A percentile compares a stretch with the other conserved stretches of the same genome.
Evolutionary conservation across 2,113 vertebrate genomes (phyloP).

Genomic region (Campylorhamphus procurvoides): DNA sequence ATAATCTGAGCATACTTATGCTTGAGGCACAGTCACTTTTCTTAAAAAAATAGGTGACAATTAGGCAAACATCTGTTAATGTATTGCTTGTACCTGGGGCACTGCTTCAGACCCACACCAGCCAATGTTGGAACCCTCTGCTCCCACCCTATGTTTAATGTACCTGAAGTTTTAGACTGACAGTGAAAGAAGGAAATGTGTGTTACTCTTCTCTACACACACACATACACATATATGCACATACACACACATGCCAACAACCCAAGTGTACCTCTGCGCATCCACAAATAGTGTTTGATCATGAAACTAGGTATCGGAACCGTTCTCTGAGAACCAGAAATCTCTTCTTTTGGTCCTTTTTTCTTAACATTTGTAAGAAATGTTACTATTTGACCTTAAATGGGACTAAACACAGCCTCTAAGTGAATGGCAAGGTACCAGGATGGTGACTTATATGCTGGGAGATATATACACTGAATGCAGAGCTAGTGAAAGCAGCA

Average conservation of each 20-base stretch:
- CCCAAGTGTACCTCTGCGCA: background rate
- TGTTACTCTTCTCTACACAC: background rate
- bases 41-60: background rate
- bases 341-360: background rate
- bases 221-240: fast-evolving
- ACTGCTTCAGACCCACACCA: background rate
- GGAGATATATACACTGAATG: background rate
- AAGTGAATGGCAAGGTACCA: background rate
- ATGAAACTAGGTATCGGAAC: background rate
- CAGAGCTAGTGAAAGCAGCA: background rate
- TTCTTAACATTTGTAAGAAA: background rate
- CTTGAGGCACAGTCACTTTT: background rate
- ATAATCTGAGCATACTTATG: background rate
- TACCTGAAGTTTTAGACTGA: background rate
- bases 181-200: background rate
- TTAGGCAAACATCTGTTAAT: background rate
- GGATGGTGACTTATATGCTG: background rate
- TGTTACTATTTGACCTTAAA: background rate
- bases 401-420: background rate
- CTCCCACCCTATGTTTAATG: background rate
- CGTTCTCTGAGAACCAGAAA: background rate
- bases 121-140: background rate
- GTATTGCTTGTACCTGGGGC: background rate
- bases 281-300: background rate
- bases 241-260: background rate